A percentile compares a stretch with the other conserved stretches of the same genome.
Evolutionary conservation across 2,888 invertebrate species (phyloP).

Genomic region (Drosophila vallismaia): DNA sequence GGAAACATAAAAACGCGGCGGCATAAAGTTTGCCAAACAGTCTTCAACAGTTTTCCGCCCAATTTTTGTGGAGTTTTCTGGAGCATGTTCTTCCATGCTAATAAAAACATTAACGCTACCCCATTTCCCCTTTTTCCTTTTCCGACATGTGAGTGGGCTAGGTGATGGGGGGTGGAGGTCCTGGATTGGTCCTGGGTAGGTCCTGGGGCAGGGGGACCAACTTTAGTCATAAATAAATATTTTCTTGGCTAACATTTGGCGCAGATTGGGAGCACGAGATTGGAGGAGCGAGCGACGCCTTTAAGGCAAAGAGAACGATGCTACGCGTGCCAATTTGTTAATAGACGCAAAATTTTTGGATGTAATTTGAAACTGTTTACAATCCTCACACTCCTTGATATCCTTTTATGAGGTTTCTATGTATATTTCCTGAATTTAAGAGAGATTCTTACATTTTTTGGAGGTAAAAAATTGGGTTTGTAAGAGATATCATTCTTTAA

Average conservation of each 20-base stretch:
- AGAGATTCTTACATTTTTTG: background rate
- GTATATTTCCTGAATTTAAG: background rate
- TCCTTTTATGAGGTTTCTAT: no score
- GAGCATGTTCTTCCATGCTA: slow-evolving; percentile 37
- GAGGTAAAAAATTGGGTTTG: no score
- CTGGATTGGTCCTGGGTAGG: no score
- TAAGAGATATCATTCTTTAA: no score
- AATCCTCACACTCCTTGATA: no score
- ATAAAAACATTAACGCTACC: slow-evolving; percentile 67
- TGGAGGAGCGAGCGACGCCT: slow-evolving; percentile 32
- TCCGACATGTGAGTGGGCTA: slow-evolving; percentile 30
- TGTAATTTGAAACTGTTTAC: slow-evolving; percentile 70
- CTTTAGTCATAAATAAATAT: slow-evolving; percentile 75
- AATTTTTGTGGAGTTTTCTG: background rate
- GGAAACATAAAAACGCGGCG: slow-evolving; percentile 25
- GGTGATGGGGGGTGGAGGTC: no score
- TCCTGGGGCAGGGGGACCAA: slow-evolving; percentile 29
- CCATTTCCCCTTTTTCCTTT: slow-evolving; percentile 8
- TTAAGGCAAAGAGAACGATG: slow-evolving; percentile 34
- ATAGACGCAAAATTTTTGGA: slow-evolving; percentile 53
- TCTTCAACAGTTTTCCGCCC: slow-evolving; percentile 23
- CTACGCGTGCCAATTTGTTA: slow-evolving; percentile 73
- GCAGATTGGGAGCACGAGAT: slow-evolving; percentile 37
- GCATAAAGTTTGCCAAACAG: slow-evolving; percentile 26
- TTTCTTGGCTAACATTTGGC: slow-evolving; percentile 62